Percentiles rank a stretch among this genome's conserved stretches.
Evolutionary conservation across 2,113 vertebrate species (phyloP).

Genomic region (Elachura formosa): DNA sequence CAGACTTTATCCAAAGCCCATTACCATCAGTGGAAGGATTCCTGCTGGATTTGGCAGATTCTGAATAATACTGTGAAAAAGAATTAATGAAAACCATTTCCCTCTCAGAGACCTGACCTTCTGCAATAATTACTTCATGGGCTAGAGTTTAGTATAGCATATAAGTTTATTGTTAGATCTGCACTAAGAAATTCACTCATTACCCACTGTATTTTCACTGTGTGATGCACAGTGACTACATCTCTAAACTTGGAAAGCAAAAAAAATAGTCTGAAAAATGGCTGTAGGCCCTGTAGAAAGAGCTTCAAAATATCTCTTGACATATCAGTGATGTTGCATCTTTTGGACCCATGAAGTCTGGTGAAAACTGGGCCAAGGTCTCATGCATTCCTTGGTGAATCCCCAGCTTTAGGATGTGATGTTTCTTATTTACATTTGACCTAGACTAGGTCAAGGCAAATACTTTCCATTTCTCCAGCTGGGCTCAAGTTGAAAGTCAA

Average conservation of each 20-base stretch:
- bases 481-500: not conserved
- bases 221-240: not conserved
- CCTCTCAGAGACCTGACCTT: not conserved
- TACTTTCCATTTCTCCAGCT: not conserved
- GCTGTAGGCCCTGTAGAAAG: not conserved
- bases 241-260: not conserved
- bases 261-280: not conserved
- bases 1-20: not conserved
- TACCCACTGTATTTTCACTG: not conserved
- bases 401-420: not conserved
- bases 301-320: not conserved
- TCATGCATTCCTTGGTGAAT: not conserved
- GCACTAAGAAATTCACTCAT: not conserved
- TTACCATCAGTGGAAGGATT: not conserved
- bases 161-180: not conserved
- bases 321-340: not conserved
- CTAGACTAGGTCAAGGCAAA: not conserved
- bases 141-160: not conserved
- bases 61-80: not conserved
- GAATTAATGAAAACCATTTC: not conserved
- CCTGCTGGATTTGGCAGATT: not conserved
- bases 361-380: not conserved
- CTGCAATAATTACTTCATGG: not conserved
- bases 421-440: not conserved
- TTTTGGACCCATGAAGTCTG: not conserved